A percentile compares a stretch with the other conserved stretches of the same genome.
phyloP scores from a whole-genome alignment of 2,888 invertebrate species.

The Sarcophaga carnaria region DNA sequence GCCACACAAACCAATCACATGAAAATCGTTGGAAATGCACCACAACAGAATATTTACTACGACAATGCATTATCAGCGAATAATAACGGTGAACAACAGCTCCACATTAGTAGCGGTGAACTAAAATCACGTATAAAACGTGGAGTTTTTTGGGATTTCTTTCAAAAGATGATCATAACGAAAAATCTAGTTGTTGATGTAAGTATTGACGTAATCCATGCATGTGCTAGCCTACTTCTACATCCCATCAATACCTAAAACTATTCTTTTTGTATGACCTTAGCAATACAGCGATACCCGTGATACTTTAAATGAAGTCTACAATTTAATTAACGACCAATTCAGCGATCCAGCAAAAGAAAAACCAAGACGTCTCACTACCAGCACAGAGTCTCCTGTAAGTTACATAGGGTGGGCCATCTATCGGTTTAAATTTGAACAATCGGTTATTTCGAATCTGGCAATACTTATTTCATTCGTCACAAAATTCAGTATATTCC shows the following conservation, averaged over 20 bases:
- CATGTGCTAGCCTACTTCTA: too few relatives aligned
- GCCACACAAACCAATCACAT: conserved; percentile 51
- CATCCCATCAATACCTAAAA: too few relatives aligned
- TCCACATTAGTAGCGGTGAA: background rate
- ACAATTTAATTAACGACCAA: conserved; percentile 78
- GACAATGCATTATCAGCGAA: background rate
- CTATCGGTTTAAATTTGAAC: too few relatives aligned
- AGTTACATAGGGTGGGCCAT: conserved; percentile 21
- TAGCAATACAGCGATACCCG: conserved; percentile 81
- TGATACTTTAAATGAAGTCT: conserved; percentile 77
- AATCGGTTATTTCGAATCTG: too few relatives aligned
- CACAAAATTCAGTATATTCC: too few relatives aligned
- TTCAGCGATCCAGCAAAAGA: conserved; percentile 79
- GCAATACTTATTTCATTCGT: too few relatives aligned
- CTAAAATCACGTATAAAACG: conserved; percentile 76
- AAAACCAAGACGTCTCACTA: conserved; percentile 73
- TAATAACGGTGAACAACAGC: background rate
- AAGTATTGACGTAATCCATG: conserved; percentile 64
- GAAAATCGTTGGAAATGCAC: conserved; percentile 26
- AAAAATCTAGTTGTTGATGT: conserved; percentile 79
- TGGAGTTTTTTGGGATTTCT: conserved; percentile 78
- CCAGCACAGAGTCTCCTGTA: conserved; percentile 72
- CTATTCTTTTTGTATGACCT: background rate
- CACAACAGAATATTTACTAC: too few relatives aligned
- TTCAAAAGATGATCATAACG: conserved; percentile 79